These are phyloP conservation scores for Meleagris gallopavo DNA, from an alignment of 2,113 vertebrate species.

Conservation along the genomic window DNA sequence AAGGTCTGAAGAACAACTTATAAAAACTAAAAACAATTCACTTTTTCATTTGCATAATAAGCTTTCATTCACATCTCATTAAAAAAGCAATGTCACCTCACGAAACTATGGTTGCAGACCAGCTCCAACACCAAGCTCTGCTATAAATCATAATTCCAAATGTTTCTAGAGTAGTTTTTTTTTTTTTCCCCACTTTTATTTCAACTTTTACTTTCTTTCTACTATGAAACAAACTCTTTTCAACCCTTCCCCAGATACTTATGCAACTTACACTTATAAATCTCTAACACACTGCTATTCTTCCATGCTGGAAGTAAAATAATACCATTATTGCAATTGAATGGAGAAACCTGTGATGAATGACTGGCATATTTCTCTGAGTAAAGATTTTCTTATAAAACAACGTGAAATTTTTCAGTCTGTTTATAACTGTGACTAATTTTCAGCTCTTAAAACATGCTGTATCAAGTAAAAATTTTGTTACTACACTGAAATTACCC, in stretches of 20 bases:
- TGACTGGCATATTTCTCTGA: not conserved
- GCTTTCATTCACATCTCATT: not conserved
- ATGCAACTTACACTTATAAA: not conserved
- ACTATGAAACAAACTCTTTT: not conserved
- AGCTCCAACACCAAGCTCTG: not conserved
- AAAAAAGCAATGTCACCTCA: not conserved
- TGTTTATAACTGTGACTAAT: not conserved
- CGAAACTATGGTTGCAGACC: not conserved
- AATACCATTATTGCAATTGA: not conserved
- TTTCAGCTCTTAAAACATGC: not conserved
- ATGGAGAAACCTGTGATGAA: not conserved
- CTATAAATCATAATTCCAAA: not conserved
- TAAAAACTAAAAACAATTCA: not conserved
- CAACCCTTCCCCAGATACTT: not conserved
- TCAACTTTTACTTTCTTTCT: not conserved
- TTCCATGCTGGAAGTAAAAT: not conserved
- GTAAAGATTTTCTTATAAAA: not conserved
- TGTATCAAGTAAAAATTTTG: not conserved
- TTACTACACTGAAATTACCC: not conserved
- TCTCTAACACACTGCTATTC: not conserved
- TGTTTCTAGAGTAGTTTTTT: not conserved
- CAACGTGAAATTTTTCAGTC: not conserved
- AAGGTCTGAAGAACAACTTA: not conserved
- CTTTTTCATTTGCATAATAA: not conserved
- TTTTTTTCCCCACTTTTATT: not conserved